Conservation (phyloP, 35 echinoderm and acorn worm genomes). For the Holothuria glaberrima region DNA sequence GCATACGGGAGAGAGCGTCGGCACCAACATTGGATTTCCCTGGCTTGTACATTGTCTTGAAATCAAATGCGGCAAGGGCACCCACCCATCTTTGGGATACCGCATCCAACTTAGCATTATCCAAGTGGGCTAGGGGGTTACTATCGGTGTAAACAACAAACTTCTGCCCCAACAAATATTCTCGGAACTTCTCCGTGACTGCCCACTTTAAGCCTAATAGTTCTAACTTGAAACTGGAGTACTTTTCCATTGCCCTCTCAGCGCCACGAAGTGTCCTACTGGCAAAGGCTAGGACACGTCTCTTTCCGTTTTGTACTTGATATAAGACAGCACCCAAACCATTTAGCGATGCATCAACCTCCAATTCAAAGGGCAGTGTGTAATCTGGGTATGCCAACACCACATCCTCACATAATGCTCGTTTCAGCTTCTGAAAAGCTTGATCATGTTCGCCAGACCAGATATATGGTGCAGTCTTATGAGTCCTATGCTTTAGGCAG, state of each 20-base stretch:
- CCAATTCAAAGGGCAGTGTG: slow-evolving; percentile 27
- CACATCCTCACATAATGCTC: slow-evolving; percentile 19
- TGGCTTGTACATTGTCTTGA: too few species aligned
- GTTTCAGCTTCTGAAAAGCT: slow-evolving; percentile 32
- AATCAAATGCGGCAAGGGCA: too few species aligned
- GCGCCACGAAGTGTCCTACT: slow-evolving; percentile 25
- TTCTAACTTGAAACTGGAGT: slow-evolving; percentile 50
- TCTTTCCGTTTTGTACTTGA: slow-evolving; percentile 7
- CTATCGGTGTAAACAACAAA: slow-evolving; percentile 55
- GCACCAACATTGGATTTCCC: too few species aligned
- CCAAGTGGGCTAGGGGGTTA: slow-evolving; percentile 17
- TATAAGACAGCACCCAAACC: slow-evolving; percentile 34
- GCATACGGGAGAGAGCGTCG: too few species aligned
- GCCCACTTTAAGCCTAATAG: slow-evolving; percentile 40
- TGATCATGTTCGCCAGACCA: slow-evolving; percentile 18
- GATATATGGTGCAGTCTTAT: too few species aligned
- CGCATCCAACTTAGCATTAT: too few species aligned
- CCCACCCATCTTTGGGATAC: too few species aligned
- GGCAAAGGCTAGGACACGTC: slow-evolving; percentile 3
- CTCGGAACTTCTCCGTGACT: slow-evolving; percentile 50
- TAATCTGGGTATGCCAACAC: slow-evolving; percentile 41
- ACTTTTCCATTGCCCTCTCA: slow-evolving; percentile 36
- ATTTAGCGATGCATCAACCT: slow-evolving; percentile 11
- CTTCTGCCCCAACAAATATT: slow-evolving; percentile 28
- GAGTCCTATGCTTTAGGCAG: neutral